Percentiles rank a stretch among this genome's conserved stretches.
These are phyloP conservation scores for Choreutis nemorana DNA, from an alignment of 2,888 invertebrate species.

Conservation along the genomic window DNA sequence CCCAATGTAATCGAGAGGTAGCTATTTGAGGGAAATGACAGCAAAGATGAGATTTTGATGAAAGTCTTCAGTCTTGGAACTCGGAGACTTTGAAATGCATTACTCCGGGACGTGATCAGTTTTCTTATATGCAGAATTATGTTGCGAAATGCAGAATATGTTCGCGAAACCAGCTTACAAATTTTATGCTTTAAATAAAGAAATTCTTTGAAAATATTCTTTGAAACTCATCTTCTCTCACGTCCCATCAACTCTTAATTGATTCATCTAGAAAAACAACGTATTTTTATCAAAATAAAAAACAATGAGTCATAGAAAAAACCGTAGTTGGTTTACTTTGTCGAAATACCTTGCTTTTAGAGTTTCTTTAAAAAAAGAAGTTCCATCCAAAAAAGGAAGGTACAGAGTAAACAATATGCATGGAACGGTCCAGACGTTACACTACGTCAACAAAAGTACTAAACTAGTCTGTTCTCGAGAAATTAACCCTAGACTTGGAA, in stretches of 20 bases:
- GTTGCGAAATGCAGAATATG: too few relatives aligned
- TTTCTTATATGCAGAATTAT: constrained; percentile 3
- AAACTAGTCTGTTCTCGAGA: constrained; percentile 17
- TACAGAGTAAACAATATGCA: too few relatives aligned
- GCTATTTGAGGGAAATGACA: constrained; percentile 1
- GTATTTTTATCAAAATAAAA: too few relatives aligned
- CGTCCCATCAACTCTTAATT: too few relatives aligned
- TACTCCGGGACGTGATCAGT: constrained; percentile 29
- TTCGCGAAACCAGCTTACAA: too few relatives aligned
- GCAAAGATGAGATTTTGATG: constrained; percentile 37
- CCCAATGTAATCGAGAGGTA: constrained; percentile 28
- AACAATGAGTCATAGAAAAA: too few relatives aligned
- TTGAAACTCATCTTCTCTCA: too few relatives aligned
- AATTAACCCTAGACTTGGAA: constrained; percentile 33
- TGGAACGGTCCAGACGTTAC: constrained; percentile 26
- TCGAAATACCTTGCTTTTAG: constrained; percentile 1
- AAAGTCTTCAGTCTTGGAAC: constrained; percentile 9
- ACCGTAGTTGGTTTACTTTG: constrained; percentile 2
- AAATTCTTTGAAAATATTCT: too few relatives aligned
- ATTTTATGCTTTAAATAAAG: too few relatives aligned
- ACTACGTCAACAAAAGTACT: constrained; percentile 1
- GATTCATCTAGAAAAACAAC: too few relatives aligned
- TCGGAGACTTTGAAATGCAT: constrained; percentile 18
- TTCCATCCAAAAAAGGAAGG: too few relatives aligned
- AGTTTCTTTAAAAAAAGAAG: constrained; percentile 8